Percentiles rank a stretch among this genome's conserved stretches.
These are phyloP conservation scores for Podarcis lilfordi DNA, from an alignment of 2,797 vertebrate genomes.

Conservation along the genomic window DNA sequence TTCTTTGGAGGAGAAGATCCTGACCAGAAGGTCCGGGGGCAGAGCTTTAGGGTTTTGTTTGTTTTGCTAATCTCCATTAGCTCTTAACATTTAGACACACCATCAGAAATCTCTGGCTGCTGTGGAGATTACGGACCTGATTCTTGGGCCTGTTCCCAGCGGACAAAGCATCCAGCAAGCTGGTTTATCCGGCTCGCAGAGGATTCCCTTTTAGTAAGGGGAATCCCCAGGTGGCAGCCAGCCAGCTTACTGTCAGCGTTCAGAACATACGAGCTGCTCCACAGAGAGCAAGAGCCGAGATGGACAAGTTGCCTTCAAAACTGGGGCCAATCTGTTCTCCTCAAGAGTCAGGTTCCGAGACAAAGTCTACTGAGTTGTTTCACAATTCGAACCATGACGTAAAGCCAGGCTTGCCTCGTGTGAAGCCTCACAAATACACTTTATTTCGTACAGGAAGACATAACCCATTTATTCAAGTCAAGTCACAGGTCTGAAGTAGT, in stretches of 20 bases:
- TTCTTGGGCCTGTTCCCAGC: conserved; percentile 5
- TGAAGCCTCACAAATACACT: not conserved
- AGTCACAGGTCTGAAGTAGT: not conserved
- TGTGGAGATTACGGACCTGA: not conserved
- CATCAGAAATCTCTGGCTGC: not conserved
- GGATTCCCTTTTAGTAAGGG: not conserved
- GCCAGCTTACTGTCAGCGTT: conserved; percentile 28
- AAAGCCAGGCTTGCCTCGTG: not conserved
- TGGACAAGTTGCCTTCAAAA: not conserved
- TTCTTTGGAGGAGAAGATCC: not conserved
- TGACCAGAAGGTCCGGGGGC: not conserved
- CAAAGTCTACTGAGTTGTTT: not conserved
- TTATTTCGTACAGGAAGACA: not conserved
- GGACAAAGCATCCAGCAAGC: not conserved
- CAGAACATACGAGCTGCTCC: not conserved
- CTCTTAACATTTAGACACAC: not conserved
- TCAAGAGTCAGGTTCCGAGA: not conserved
- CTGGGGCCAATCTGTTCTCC: not conserved
- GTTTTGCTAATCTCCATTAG: conserved; percentile 9
- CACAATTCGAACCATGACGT: not conserved
- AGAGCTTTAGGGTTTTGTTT: not conserved
- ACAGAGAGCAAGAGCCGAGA: not conserved
- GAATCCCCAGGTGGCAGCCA: conserved; percentile 32
- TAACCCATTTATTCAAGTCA: not conserved
- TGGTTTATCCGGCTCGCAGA: conserved; percentile 13